A percentile compares a stretch with the other conserved stretches of the same genome.
These are phyloP conservation scores for Sandelia bainsii DNA, from an alignment of 2,797 vertebrate species.

Conservation along the genomic window DNA sequence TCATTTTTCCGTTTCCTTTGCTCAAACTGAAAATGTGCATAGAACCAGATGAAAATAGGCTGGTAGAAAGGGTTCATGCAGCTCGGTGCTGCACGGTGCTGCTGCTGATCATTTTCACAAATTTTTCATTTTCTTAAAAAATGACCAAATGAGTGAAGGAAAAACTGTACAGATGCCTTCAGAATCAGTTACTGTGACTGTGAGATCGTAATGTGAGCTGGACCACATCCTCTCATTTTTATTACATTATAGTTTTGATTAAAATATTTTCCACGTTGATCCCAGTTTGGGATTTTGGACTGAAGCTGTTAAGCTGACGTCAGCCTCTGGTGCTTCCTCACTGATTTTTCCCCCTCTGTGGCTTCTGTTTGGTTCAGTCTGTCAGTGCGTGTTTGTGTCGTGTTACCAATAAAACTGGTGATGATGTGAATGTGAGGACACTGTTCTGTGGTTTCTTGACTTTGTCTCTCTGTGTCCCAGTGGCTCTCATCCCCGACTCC, in stretches of 20 bases:
- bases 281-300: constrained; percentile 1
- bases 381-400: background rate
- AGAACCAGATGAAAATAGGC: too few species aligned
- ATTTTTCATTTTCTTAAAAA: too few species aligned
- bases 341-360: background rate
- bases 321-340: constrained; percentile 3
- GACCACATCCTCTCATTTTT: background rate
- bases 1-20: too few species aligned
- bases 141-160: background rate
- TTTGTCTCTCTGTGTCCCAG: too few species aligned
- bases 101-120: too few species aligned
- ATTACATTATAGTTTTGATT: background rate
- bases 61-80: too few species aligned
- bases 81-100: too few species aligned
- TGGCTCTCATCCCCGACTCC: background rate
- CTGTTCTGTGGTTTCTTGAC: too few species aligned
- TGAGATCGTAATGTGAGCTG: background rate
- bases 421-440: background rate
- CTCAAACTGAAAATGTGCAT: too few species aligned
- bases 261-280: background rate
- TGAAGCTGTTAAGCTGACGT: background rate
- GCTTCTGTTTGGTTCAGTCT: background rate
- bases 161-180: background rate
- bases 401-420: constrained; percentile 10
- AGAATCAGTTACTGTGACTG: background rate